phyloP scores from a whole-genome alignment of 1,140 invertebrate species.

The Aphidius ervi region DNA sequence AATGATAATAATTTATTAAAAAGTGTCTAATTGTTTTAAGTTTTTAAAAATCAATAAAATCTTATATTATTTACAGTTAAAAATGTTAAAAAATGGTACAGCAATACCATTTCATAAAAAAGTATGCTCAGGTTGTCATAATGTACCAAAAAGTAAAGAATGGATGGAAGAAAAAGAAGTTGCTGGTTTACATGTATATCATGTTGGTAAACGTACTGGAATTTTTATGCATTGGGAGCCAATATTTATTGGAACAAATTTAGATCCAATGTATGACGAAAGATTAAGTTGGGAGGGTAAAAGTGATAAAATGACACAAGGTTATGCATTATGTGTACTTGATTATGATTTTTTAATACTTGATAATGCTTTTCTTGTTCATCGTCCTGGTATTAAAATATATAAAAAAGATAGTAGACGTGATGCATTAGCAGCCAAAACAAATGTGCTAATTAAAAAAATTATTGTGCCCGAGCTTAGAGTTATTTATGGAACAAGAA shows the following conservation, averaged over 20 bases:
- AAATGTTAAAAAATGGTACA: conserved; percentile 69
- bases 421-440: conserved; percentile 70
- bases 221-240: conserved; percentile 85
- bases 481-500: conserved; percentile 72
- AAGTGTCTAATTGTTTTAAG: not conserved
- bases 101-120: conserved; percentile 90
- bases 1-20: conserved; percentile 11
- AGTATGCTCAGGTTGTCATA: conserved; percentile 83
- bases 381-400: conserved; percentile 81
- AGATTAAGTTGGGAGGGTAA: conserved; percentile 85
- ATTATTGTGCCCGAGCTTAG: conserved; percentile 81
- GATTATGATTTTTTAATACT: conserved; percentile 88
- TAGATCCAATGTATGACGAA: conserved; percentile 85
- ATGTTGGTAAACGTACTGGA: conserved; percentile 76
- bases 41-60: not conserved
- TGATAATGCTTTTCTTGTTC: conserved; percentile 84
- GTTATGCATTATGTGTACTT: conserved; percentile 79
- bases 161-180: conserved; percentile 72
- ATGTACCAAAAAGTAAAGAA: conserved; percentile 78
- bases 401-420: conserved; percentile 72
- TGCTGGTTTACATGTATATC: conserved; percentile 71
- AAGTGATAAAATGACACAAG: conserved; percentile 93
- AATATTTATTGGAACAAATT: conserved; percentile 81
- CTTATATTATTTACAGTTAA: conserved; percentile 47
- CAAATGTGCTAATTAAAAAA: conserved; percentile 74